A percentile compares a stretch with the other conserved stretches of the same genome.
Conservation (phyloP, 2,888 invertebrate species). For the Synergus itoensis region DNA sequence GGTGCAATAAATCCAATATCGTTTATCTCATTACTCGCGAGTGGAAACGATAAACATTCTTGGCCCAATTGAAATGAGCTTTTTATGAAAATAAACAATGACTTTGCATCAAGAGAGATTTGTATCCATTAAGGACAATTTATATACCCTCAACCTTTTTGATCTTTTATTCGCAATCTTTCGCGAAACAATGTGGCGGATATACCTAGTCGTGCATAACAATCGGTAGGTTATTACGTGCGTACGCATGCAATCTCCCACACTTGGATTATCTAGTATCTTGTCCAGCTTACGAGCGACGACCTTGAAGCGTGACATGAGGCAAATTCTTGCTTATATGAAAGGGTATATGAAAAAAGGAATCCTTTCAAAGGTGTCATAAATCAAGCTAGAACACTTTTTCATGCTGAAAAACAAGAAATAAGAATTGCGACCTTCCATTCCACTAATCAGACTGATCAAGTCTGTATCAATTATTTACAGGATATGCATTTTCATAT, state of each 20-base stretch:
- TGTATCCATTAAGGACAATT: slow-evolving; percentile 39
- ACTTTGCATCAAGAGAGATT: slow-evolving; percentile 24
- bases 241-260: slow-evolving; percentile 47
- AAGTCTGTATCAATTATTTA: background rate
- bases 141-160: slow-evolving; percentile 45
- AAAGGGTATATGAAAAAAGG: slow-evolving; percentile 46
- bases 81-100: slow-evolving; percentile 37
- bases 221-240: slow-evolving; percentile 20
- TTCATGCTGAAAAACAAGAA: background rate
- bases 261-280: slow-evolving; percentile 48
- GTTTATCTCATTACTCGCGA: background rate
- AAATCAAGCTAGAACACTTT: slow-evolving; percentile 45
- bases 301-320: slow-evolving; percentile 52
- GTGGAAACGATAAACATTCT: background rate
- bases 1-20: background rate
- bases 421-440: slow-evolving; percentile 9
- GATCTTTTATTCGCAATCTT: slow-evolving; percentile 47
- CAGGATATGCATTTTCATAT: background rate
- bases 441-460: background rate
- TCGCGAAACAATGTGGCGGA: slow-evolving; percentile 45
- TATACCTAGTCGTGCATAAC: slow-evolving; percentile 50
- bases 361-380: slow-evolving; percentile 44
- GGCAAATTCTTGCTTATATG: slow-evolving; percentile 49
- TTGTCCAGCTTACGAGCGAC: slow-evolving; percentile 39
- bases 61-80: background rate